Evolutionary conservation across 35 echinoderm and acorn worm species (phyloP), one percentile per base, ranked within the genome.

Genomic region (Hemicentrotus pulcherrimus): DNA sequence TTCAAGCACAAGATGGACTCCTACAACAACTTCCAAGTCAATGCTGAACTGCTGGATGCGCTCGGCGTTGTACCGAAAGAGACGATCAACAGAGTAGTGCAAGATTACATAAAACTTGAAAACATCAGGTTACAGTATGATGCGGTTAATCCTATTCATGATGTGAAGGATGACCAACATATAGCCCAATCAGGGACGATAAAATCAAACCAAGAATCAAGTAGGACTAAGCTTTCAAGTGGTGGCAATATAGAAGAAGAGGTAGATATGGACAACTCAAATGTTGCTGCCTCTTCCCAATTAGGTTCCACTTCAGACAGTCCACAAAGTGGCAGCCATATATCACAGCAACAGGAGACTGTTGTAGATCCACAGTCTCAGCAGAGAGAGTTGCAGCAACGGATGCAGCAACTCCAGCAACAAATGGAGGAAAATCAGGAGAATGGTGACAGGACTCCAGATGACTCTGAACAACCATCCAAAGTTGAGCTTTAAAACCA

Each of bases 1-100:
- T 48, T 78, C 15, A 94, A 94, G 48, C 91, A 95, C 52, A 32
- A 78, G 31, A 95, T 95, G 15, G 97, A 96, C 46, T 46, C 96
- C 16, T 96, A 91, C 88, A 47, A 93, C 91, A 93, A 93, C 30
- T 93, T 93, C 91, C 91, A 93, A 31, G 48, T 93, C 32, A 47
- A 93, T 31, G 13, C 16, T 58, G 46, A 31, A 4, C 11, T 47
- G 91, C 5, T 50, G 91, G 45, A 47, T 58, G 91, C 48, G 4
- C 15, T 93, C 0, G 91, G 48, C 2, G n/a, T 58, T 6, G 46
- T 93, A 0, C 48, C 48, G 19, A 58, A 93, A 58, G 91, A 47
- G 88, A 47, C 46, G 2, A 90, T 90, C 14, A 31, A 90, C 12
- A 32, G 46, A 15, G 32, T 90, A 32, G 88, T 90, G 31, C 32